Percentiles rank a stretch among this genome's conserved stretches.
These are phyloP conservation scores for Polietes domitor DNA, from an alignment of 2,888 invertebrate species.

Conservation along the genomic window DNA sequence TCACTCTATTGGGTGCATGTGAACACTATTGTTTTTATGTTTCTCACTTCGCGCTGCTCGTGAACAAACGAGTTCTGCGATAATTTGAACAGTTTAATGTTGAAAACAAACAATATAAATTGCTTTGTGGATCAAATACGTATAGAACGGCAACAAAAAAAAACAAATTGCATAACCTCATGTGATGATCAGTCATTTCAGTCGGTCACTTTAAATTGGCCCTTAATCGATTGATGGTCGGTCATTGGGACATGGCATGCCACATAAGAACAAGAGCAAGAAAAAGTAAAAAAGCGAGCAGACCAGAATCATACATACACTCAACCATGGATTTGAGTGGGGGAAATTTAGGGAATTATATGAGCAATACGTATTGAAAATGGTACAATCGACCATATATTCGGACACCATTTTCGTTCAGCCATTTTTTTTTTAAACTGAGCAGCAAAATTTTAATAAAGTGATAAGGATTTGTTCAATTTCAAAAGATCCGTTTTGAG, in stretches of 20 bases:
- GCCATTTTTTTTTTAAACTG: too few relatives aligned
- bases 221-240: conserved; percentile 61
- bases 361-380: too few relatives aligned
- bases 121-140: conserved; percentile 35
- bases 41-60: conserved; percentile 43
- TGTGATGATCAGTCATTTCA: conserved; percentile 59
- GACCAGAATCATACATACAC: too few relatives aligned
- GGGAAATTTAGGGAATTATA: too few relatives aligned
- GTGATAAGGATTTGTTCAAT: too few relatives aligned
- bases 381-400: too few relatives aligned
- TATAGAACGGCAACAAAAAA: background rate
- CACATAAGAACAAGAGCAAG: background rate
- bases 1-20: background rate
- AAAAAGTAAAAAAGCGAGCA: background rate
- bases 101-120: conserved; percentile 57
- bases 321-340: too few relatives aligned
- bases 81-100: conserved; percentile 56
- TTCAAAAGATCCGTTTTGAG: too few relatives aligned
- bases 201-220: conserved; percentile 50
- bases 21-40: conserved; percentile 1
- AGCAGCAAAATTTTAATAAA: too few relatives aligned
- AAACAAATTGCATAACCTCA: conserved; percentile 19
- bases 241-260: conserved; percentile 57
- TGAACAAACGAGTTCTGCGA: conserved; percentile 50
- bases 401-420: too few relatives aligned